Evolutionary conservation across 2,888 invertebrate species (phyloP).

Genomic region (Lapara coniferarum): DNA sequence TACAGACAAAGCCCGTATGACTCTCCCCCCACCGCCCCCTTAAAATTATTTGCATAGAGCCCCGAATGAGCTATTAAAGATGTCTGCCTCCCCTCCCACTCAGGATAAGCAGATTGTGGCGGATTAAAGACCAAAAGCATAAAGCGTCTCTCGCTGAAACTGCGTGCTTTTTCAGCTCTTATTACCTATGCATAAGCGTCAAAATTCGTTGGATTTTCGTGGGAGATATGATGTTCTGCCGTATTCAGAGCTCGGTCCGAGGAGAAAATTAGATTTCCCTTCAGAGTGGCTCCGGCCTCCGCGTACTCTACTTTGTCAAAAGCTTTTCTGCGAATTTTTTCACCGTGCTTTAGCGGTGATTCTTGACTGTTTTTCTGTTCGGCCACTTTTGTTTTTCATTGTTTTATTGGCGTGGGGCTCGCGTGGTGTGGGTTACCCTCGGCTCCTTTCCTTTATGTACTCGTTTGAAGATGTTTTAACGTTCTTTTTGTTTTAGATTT

Average conservation of each 20-base stretch:
- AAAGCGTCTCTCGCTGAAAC: slow-evolving; percentile 56
- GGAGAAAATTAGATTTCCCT: slow-evolving; percentile 81
- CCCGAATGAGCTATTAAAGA: slow-evolving; percentile 84
- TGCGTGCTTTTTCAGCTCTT: slow-evolving; percentile 67
- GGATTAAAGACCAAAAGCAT: slow-evolving; percentile 82
- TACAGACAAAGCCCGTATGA: slow-evolving; percentile 82
- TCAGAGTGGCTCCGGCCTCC: slow-evolving; percentile 66
- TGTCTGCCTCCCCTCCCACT: slow-evolving; percentile 73
- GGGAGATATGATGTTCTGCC: slow-evolving; percentile 74
- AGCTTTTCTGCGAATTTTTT: slow-evolving; percentile 67
- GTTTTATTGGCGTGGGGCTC: slow-evolving; percentile 68
- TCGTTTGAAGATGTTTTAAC: slow-evolving; percentile 41
- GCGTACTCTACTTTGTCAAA: slow-evolving; percentile 74
- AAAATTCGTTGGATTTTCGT: slow-evolving; percentile 64
- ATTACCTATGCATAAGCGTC: slow-evolving; percentile 70
- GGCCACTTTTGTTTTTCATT: slow-evolving; percentile 71
- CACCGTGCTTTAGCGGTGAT: slow-evolving; percentile 66
- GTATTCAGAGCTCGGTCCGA: slow-evolving; percentile 64
- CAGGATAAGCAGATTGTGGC: slow-evolving; percentile 82
- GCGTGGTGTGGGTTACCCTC: slow-evolving; percentile 51
- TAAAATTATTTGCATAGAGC: slow-evolving; percentile 82
- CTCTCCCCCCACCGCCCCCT: slow-evolving; percentile 62
- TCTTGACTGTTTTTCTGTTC: slow-evolving; percentile 73
- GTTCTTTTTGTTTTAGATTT: slow-evolving; percentile 36
- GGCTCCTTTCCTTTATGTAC: slow-evolving; percentile 45